A percentile compares a stretch with the other conserved stretches of the same genome.
Conservation (phyloP, 2,888 invertebrate species). For the Sesamia inferens region DNA sequence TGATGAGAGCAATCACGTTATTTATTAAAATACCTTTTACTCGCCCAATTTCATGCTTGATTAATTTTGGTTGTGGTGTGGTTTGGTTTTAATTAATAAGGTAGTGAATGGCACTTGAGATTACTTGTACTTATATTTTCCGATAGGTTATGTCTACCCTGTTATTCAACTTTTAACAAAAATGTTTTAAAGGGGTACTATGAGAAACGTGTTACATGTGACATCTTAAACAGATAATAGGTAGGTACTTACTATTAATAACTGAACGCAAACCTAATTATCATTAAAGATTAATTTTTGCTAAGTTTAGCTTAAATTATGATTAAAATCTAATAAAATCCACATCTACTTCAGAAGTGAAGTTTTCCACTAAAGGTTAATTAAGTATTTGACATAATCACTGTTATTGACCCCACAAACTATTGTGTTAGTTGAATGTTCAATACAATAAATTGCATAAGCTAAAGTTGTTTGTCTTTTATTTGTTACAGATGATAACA, state of each 20-base stretch:
- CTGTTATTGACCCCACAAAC: slow-evolving; percentile 24
- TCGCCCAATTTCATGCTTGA: slow-evolving; percentile 23
- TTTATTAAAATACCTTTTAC: not conserved
- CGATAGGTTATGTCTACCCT: not conserved
- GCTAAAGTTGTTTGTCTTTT: slow-evolving; percentile 80
- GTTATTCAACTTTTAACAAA: not conserved
- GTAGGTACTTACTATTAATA: not conserved
- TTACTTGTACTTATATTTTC: not conserved
- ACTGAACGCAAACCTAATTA: not conserved
- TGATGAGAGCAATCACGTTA: not conserved
- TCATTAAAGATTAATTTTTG: not conserved
- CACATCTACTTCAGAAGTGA: not conserved
- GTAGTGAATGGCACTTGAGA: not conserved
- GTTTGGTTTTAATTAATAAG: not conserved
- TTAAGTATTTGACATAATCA: slow-evolving; percentile 3
- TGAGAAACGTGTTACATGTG: not conserved
- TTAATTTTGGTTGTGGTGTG: not conserved
- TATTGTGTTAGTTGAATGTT: slow-evolving; percentile 22
- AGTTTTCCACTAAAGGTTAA: not conserved
- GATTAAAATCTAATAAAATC: not conserved
- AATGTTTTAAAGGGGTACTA: not conserved
- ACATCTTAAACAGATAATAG: not conserved
- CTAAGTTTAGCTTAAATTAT: not conserved
- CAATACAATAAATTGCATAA: slow-evolving; percentile 80
- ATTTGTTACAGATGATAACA: slow-evolving; percentile 82